Percentiles rank a stretch among this genome's conserved stretches.
Conservation (phyloP, 1,140 invertebrate genomes). For the Anthonomus grandis region DNA sequence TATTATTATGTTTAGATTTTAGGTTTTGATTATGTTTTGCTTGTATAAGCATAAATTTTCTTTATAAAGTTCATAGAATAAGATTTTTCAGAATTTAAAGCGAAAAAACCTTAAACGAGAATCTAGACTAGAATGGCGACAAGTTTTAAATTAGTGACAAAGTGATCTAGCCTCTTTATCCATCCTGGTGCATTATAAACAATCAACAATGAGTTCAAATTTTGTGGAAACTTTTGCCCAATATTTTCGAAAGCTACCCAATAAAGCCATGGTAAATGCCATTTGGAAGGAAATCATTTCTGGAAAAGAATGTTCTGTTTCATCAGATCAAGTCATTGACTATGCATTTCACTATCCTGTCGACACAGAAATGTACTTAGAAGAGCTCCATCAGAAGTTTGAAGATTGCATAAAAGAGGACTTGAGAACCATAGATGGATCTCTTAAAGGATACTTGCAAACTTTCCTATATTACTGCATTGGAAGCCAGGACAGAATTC, state of each 20-base stretch:
- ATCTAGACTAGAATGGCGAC: too few relatives aligned
- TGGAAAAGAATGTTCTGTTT: conserved; percentile 13
- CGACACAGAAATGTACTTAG: conserved; percentile 27
- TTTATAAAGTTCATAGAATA: too few relatives aligned
- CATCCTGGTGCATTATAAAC: too few relatives aligned
- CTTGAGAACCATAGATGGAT: conserved; percentile 24
- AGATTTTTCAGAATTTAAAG: too few relatives aligned
- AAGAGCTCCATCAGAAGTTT: conserved; percentile 28
- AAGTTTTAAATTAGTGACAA: too few relatives aligned
- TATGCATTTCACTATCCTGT: conserved; percentile 32
- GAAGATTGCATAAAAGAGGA: conserved; percentile 22
- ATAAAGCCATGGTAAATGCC: conserved; percentile 13
- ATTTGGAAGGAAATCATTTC: conserved; percentile 28
- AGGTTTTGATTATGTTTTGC: too few relatives aligned
- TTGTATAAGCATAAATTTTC: too few relatives aligned
- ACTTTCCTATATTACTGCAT: conserved; percentile 30
- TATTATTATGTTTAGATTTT: too few relatives aligned
- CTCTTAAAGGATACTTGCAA: conserved; percentile 25
- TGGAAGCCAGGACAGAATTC: conserved; percentile 11
- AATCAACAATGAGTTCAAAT: too few relatives aligned
- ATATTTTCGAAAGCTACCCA: conserved; percentile 20
- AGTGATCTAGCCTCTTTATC: too few relatives aligned
- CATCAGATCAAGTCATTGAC: conserved; percentile 23
- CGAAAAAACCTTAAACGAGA: too few relatives aligned
- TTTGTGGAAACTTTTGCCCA: conserved; percentile 20